Conservation (phyloP, 2,888 invertebrate species). For the Proisotoma minuta region DNA sequence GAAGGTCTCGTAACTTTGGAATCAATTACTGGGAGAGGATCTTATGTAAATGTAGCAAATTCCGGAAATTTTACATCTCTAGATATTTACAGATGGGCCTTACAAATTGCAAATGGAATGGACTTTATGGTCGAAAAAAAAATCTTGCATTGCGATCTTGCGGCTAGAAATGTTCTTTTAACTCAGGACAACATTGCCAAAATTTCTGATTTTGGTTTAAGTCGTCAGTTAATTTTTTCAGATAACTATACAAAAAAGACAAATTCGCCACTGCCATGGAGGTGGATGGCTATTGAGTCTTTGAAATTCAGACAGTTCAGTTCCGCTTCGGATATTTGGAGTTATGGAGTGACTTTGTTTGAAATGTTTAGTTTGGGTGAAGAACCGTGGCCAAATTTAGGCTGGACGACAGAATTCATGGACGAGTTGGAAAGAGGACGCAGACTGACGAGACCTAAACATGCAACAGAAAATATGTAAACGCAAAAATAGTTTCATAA, state of each 20-base stretch:
- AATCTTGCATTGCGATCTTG: slow-evolving; percentile 29
- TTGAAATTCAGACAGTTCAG: slow-evolving; percentile 24
- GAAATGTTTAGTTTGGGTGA: slow-evolving; percentile 30
- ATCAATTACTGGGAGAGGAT: background rate
- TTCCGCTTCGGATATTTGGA: slow-evolving; percentile 25
- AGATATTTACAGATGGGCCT: slow-evolving; percentile 25
- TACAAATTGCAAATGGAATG: slow-evolving; percentile 31
- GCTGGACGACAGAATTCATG: slow-evolving; percentile 29
- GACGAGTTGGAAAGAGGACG: slow-evolving; percentile 21
- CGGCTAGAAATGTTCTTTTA: slow-evolving; percentile 28
- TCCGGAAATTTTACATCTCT: slow-evolving; percentile 24
- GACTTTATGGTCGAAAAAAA: slow-evolving; percentile 26
- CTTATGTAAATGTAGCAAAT: slow-evolving; percentile 18
- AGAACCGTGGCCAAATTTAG: slow-evolving; percentile 24
- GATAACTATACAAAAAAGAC: slow-evolving; percentile 28
- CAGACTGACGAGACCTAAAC: slow-evolving; percentile 17
- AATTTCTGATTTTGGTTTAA: slow-evolving; percentile 32
- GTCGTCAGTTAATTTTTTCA: slow-evolving; percentile 22
- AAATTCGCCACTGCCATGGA: slow-evolving; percentile 11
- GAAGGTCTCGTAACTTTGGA: background rate
- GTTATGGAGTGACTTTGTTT: slow-evolving; percentile 20
- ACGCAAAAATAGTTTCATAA: background rate
- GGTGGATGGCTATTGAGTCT: slow-evolving; percentile 24
- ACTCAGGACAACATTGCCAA: slow-evolving; percentile 22
- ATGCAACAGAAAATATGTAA: slow-evolving; percentile 30